Evolutionary conservation across 2,888 invertebrate genomes (phyloP), one percentile per base, ranked within the genome.

Genomic region (Seira musarum): DNA sequence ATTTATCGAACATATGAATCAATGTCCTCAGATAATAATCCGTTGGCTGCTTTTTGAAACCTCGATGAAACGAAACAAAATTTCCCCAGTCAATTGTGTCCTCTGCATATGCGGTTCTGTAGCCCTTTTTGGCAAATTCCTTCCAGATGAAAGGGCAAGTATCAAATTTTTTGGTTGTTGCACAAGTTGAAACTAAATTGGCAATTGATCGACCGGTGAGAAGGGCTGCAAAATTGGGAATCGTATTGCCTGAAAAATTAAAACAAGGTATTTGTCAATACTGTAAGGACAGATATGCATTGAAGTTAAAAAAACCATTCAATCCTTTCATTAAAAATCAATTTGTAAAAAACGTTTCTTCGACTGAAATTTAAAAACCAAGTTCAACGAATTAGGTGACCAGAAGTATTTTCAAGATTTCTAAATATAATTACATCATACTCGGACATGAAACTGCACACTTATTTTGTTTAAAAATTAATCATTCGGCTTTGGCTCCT

Each of bases 41-140:
- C 0, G 89, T 88, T 0, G 90, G 90, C 8, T 87, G 87, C 1
- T 84, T 76, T 8, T 84, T 75, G 81, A 90, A 90, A 0, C 89
- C 89, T 13, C 3, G 3, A 17, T 53, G 3, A 3, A 8, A 3
- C 6, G 79, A 65, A 0, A 53, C 46, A 88, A 97, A 98, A 1
- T 94, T 82, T 15, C 60, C 69, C 22, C 72, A 77, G 40, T 65
- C 0, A 15, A 74, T 67, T 17, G 81, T 77, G 35, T 84, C 84
- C 22, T 84, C 84, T 2, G 73, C 71, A 40, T 73, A 80, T 13
- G 72, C 40, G 0, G 84, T 84, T 2, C 79, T 46, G 46, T 82
- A 84, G 10, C 84, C 84, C 13, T 69, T 71, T 24, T 53, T 64
- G 5, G 74, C 49, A 63, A 84, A 78, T 21, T 68, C 24, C 21